These are phyloP conservation scores for Dynastes hyllus DNA, from an alignment of 2,888 invertebrate genomes.

Conservation along the genomic window DNA sequence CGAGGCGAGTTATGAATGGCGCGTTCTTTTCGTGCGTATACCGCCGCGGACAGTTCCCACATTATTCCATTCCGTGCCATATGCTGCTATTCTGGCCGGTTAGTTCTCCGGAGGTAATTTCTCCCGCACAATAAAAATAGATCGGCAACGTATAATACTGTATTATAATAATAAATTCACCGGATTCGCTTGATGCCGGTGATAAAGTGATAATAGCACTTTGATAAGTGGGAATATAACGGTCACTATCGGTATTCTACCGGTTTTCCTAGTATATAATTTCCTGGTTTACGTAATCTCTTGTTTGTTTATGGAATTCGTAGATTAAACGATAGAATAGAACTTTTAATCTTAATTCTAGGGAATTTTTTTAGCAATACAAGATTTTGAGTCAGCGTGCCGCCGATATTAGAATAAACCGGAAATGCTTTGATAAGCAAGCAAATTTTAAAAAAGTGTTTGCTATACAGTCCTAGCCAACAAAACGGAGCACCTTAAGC, in stretches of 20 bases:
- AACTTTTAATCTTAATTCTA: no score
- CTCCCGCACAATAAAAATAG: constrained; percentile 29
- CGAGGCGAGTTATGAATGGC: constrained; percentile 53
- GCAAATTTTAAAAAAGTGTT: no score
- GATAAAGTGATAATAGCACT: constrained; percentile 15
- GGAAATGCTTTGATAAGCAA: no score
- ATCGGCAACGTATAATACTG: constrained; percentile 16
- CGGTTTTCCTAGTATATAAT: constrained; percentile 21
- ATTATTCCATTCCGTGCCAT: constrained; percentile 55
- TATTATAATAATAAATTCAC: constrained; percentile 15
- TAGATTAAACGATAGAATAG: no score
- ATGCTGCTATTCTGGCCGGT: constrained; percentile 51
- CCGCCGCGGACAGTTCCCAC: constrained; percentile 52
- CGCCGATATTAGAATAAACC: no score
- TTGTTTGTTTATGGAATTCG: no score
- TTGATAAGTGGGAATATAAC: constrained; percentile 2
- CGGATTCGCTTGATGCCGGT: constrained; percentile 28
- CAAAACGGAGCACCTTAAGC: no score
- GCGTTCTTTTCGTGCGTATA: constrained; percentile 1
- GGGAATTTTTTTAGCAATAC: no score
- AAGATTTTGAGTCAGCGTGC: no score
- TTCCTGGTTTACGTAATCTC: background rate
- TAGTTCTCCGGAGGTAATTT: constrained; percentile 52
- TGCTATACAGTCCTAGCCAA: no score
- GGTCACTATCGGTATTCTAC: constrained; percentile 6